Percentiles rank a stretch among this genome's conserved stretches.
These are phyloP conservation scores for Coptodon bakossiorum DNA, from an alignment of 2,113 vertebrate genomes.

Conservation along the genomic window DNA sequence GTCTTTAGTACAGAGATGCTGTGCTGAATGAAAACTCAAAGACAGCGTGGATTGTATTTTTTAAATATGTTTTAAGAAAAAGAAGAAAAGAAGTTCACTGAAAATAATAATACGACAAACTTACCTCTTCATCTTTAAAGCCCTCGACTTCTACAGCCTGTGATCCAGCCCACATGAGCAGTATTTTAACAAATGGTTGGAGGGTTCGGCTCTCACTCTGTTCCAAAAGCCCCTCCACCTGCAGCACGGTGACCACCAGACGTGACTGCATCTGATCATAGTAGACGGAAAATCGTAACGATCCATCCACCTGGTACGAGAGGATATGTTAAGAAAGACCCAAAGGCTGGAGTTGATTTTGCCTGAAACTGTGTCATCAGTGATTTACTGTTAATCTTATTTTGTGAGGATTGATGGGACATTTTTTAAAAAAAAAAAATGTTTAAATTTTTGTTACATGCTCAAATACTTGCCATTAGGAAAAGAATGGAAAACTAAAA, in stretches of 20 bases:
- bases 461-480: background rate
- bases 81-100: accelerated
- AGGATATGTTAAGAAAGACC: background rate
- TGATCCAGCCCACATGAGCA: conserved; percentile 48
- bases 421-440: background rate
- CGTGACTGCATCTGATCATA: conserved; percentile 43
- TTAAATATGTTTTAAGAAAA: background rate
- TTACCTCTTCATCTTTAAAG: conserved; percentile 20
- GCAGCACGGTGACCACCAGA: conserved; percentile 64
- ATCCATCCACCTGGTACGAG: conserved; percentile 24
- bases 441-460: background rate
- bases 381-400: background rate
- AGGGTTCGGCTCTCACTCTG: background rate
- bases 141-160: background rate
- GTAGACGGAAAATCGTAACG: conserved; percentile 64
- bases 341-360: background rate
- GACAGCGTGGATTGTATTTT: background rate
- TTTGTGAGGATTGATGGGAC: accelerated
- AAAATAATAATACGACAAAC: background rate
- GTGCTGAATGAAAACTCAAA: background rate
- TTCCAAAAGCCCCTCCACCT: conserved; percentile 46
- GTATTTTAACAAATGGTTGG: conserved; percentile 46
- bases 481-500: background rate
- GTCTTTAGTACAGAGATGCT: background rate
- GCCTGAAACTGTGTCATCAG: background rate